These are phyloP conservation scores for Ictalurus punctatus DNA, from an alignment of 2,113 vertebrate species.

Conservation along the genomic window DNA sequence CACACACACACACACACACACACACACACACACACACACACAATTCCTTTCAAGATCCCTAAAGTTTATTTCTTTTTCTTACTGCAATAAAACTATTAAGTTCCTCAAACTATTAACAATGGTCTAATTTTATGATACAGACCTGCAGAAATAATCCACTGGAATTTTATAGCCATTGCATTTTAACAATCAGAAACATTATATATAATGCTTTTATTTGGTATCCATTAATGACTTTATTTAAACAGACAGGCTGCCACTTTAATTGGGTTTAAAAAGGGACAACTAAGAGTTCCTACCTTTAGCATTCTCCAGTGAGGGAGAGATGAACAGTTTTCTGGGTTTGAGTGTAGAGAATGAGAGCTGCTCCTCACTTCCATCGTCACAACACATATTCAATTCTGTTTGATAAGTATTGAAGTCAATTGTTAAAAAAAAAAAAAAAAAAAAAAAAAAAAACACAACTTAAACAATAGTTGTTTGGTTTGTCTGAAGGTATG, in stretches of 20 bases:
- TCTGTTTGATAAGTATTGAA: conserved; percentile 14
- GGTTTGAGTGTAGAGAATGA: conserved; percentile 21
- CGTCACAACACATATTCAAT: background rate
- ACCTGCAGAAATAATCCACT: background rate
- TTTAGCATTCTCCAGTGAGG: conserved; percentile 32
- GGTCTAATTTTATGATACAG: background rate
- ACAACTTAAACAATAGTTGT: background rate
- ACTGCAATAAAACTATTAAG: background rate
- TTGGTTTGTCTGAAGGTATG: background rate
- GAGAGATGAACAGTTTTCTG: conserved; percentile 29
- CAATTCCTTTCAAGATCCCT: background rate
- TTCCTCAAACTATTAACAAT: background rate
- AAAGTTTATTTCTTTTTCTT: background rate
- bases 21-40: background rate
- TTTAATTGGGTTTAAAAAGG: background rate
- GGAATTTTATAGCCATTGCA: background rate
- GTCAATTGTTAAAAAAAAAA: background rate
- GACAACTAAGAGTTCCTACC: background rate
- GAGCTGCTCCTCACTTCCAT: background rate
- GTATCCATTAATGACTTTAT: background rate
- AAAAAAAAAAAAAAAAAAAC: background rate
- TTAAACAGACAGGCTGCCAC: background rate
- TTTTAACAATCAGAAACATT: background rate
- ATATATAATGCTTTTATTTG: background rate
- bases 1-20: conserved; percentile 19